Evolutionary conservation across 2,113 vertebrate species (phyloP).

Genomic region (Furnarius figulus): DNA sequence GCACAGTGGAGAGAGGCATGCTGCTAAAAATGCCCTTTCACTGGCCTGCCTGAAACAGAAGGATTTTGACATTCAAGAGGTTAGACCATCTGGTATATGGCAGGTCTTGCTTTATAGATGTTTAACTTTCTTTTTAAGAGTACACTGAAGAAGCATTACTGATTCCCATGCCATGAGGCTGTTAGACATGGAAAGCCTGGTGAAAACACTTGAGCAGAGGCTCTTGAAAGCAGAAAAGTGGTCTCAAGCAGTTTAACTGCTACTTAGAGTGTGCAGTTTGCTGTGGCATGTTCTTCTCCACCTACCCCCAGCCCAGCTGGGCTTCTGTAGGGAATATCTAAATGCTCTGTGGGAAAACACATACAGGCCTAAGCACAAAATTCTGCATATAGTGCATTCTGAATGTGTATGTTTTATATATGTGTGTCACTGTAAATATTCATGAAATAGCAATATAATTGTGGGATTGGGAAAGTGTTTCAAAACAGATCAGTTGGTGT

Average conservation of each 20-base stretch:
- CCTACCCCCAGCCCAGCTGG: constrained; percentile 26
- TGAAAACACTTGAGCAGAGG: constrained; percentile 50
- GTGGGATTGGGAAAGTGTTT: background rate
- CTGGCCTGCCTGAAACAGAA: constrained; percentile 39
- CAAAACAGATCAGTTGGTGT: background rate
- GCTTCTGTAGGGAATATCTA: background rate
- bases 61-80: constrained; percentile 51
- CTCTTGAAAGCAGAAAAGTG: constrained; percentile 58
- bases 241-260: constrained; percentile 58
- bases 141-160: constrained; percentile 32
- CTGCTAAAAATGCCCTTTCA: constrained; percentile 57
- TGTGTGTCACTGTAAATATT: background rate
- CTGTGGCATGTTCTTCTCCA: background rate
- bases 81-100: constrained; percentile 51
- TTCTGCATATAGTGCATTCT: background rate
- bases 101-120: constrained; percentile 15
- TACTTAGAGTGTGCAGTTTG: constrained; percentile 7
- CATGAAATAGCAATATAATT: background rate
- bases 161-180: constrained; percentile 45
- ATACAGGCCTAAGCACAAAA: background rate
- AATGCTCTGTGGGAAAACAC: background rate
- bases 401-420: background rate
- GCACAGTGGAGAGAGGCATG: background rate
- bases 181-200: constrained; percentile 42
- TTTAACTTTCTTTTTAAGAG: constrained; percentile 27